Evolutionary conservation across 1,140 invertebrate species (phyloP).

Genomic region (Aphis craccivora): DNA sequence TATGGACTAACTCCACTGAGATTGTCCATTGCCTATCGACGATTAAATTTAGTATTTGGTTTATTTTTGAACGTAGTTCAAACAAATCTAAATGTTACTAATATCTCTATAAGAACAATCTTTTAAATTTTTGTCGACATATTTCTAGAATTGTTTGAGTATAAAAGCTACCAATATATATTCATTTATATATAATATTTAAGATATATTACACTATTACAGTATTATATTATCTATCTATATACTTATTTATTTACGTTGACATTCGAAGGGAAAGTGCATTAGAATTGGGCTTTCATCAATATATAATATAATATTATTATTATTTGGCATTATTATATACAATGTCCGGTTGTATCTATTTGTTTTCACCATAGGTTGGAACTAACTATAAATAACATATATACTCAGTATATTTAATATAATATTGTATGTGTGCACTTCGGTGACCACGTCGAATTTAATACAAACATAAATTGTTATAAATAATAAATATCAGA

Average conservation of each 20-base stretch:
- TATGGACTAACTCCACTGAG: not conserved
- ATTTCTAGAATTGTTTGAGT: not conserved
- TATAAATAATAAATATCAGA: not conserved
- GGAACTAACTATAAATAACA: not conserved
- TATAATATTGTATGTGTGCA: not conserved
- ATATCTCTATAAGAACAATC: not conserved
- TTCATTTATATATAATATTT: too few species aligned
- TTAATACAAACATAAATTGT: not conserved
- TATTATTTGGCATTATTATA: not conserved
- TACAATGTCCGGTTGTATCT: conserved; percentile 26
- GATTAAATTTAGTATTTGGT: not conserved
- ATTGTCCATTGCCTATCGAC: not conserved
- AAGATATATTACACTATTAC: not conserved
- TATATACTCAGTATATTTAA: not conserved
- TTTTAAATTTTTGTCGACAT: not conserved
- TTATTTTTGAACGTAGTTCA: not conserved
- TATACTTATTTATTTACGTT: not conserved
- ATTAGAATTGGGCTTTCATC: not conserved
- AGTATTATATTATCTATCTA: not conserved
- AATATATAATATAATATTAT: not conserved
- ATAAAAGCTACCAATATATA: not conserved
- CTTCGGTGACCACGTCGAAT: not conserved
- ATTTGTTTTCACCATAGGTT: not conserved
- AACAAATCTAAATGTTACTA: not conserved
- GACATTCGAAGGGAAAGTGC: conserved; percentile 2